These are phyloP conservation scores for Parazoanthus atlanticus DNA, from an alignment of 92 coral and sea anemone genomes.

Conservation along the genomic window DNA sequence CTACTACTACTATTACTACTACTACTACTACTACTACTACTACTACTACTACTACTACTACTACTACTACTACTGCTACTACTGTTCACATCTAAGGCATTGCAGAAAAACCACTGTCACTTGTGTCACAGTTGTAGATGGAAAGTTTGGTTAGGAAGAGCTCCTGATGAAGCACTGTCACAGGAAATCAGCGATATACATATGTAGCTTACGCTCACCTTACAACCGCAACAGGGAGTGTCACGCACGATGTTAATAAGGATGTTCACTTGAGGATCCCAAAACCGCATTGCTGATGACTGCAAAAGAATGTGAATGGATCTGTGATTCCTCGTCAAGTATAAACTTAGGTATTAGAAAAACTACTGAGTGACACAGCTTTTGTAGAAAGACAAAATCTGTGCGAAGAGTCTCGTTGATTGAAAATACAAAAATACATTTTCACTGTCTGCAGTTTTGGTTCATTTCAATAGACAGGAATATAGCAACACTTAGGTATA, in stretches of 20 bases:
- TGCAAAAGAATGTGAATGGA: not conserved
- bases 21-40: too few relatives aligned
- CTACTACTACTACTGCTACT: too few relatives aligned
- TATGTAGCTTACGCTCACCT: not conserved
- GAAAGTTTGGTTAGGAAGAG: too few relatives aligned
- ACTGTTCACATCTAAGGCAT: too few relatives aligned
- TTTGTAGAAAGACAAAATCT: not conserved
- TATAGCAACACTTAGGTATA: not conserved
- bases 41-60: too few relatives aligned
- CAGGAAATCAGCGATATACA: not conserved
- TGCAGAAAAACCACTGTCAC: too few relatives aligned
- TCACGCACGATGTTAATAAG: conserved; percentile 31
- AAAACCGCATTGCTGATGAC: conserved; percentile 6
- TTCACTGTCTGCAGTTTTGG: not conserved
- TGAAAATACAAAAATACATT: too few relatives aligned
- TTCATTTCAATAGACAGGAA: not conserved
- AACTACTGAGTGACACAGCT: not conserved
- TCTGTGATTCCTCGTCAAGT: not conserved
- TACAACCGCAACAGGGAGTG: conserved; percentile 10
- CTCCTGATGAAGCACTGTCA: too few relatives aligned
- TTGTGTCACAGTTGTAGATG: too few relatives aligned
- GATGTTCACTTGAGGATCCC: conserved; percentile 3
- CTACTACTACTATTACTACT: too few relatives aligned
- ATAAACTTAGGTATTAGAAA: not conserved
- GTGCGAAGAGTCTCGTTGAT: too few relatives aligned